Evolutionary conservation across 2,888 invertebrate genomes (phyloP).

Genomic region (Baccha elongata): DNA sequence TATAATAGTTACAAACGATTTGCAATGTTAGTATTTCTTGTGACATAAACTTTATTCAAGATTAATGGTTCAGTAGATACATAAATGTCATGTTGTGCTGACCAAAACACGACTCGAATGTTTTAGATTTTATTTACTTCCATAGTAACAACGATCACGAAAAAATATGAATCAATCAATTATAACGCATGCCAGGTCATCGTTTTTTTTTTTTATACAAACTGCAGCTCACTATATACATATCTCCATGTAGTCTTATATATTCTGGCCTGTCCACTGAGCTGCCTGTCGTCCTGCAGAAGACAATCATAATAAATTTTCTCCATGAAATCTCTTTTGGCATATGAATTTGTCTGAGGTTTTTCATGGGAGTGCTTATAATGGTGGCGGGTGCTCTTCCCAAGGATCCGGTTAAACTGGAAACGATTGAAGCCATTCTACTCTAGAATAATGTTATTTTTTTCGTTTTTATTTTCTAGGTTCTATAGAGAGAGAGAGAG

Average conservation of each 20-base stretch:
- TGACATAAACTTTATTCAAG: neutral
- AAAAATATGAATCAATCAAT: conserved; percentile 69
- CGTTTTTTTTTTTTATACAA: conserved; percentile 26
- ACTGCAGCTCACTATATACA: conserved; percentile 9
- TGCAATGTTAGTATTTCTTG: neutral
- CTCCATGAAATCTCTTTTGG: conserved; percentile 69
- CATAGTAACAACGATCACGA: conserved; percentile 1
- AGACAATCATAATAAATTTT: conserved; percentile 72
- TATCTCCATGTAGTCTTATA: conserved; percentile 24
- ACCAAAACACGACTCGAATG: neutral
- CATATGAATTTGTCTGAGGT: conserved; percentile 74
- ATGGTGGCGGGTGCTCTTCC: neutral
- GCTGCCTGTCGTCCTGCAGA: conserved; percentile 30
- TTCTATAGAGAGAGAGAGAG: conserved; percentile 50
- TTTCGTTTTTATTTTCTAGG: conserved; percentile 35
- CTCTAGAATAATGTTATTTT: conserved; percentile 41
- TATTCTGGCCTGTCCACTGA: conserved; percentile 26
- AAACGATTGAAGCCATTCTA: conserved; percentile 49
- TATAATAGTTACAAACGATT: neutral
- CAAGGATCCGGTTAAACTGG: conserved; percentile 14
- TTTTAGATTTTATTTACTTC: conserved; percentile 20
- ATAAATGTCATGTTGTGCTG: conserved; percentile 3
- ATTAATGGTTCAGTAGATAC: conserved; percentile 7
- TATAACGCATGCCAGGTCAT: conserved; percentile 63
- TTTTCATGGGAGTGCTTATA: conserved; percentile 43